Base-by-base conservation (phyloP, 1,140 invertebrate genomes). In the Gonioctena quinquepunctata region DNA sequence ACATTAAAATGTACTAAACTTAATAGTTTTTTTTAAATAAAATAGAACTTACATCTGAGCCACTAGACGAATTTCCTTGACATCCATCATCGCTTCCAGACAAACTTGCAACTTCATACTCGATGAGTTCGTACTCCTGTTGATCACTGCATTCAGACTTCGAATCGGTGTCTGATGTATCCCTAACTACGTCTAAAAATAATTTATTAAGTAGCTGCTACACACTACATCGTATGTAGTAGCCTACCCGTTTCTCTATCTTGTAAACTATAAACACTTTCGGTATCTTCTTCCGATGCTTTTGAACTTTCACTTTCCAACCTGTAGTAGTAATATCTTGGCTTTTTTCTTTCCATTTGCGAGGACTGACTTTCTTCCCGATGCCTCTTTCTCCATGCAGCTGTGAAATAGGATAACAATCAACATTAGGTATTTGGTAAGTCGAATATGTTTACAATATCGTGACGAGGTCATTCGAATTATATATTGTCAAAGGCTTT, bases 211-310 rank as follows among this genome's bases (percentile, higher is more conserved):
- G 61, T 59, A 71, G 42, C 66, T 73, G 61, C 64, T 33, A 25
- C 25, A 50, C 49, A 70, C 8, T 50, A 13, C 18, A 50, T 54
- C 33, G 62, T 54, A 22, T 57, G 49, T 64, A 59, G 69, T 65
- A 66, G 27, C 79, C 73, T 82, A 83, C 81, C 81, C 65, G 81
- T 83, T 64, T 80, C 80, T 66, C 72, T 74, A 16, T 69, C 80
- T 69, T 83, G 81, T 11, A 83, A 54, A 61, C 81, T 83, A 61
- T 78, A 69, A 5, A 83, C 71, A 71, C 80, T 82, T 71, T 83
- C 81, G 8, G 79, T 80, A 57, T 77, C 78, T 48, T 80, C 79
- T 54, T 77, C 77, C 2, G 79, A 80, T 1, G 66, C 65, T 26
- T 60, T 64, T 0, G 78, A 79, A 64, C 80, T 83, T 70, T 83